Base-by-base conservation (phyloP, 1,140 invertebrate species). In the Branchinecta lindahli region DNA sequence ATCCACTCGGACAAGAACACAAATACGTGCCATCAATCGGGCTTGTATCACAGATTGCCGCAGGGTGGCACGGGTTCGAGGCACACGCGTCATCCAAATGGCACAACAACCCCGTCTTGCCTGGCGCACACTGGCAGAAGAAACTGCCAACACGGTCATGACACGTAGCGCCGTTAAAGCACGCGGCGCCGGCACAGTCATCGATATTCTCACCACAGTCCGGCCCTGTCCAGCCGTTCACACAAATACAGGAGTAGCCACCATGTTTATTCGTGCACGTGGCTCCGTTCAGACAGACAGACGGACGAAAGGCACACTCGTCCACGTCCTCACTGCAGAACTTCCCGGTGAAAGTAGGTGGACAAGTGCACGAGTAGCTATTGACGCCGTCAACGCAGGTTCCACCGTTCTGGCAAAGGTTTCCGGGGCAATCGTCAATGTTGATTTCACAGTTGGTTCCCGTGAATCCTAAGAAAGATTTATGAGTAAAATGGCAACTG, bases 141-240 rank as follows among this genome's bases (percentile, higher is more conserved):
- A 96, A 99, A 70, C 90, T 88, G 12, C 91, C 94, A 45, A 97
- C 93, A 20, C 91, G 83, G 76, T 98, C 94, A 73, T 95, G 91
- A 78, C 96, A 98, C 0, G 94, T 98, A 45, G 94, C 95, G 0
- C 92, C 94, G 76, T 98, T 95, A 80, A 95, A 94, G 79, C 96
- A 99, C 0, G 93, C 90, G 0, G 91, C 90, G 21, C 87, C 88
- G 3, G 87, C 88, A 77, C 94, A 97, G 78, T 97, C 94, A 78
- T 96, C 91, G 74, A 94, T 94, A 80, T 96, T 96, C 74, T 88
- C 85, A 18, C 89, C 90, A 79, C 94, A 96, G 75, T 95, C 90
- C 0, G 86, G 82, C 6, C 92, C 93, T 0, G 89, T 90, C 91
- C 92, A 96, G 18, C 93, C 93, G 76, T 94, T 96, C 45, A 95